Evolutionary conservation across 2,113 vertebrate species (phyloP), one percentile per base, ranked within the genome.

Genomic region (Campylorhamphus procurvoides): DNA sequence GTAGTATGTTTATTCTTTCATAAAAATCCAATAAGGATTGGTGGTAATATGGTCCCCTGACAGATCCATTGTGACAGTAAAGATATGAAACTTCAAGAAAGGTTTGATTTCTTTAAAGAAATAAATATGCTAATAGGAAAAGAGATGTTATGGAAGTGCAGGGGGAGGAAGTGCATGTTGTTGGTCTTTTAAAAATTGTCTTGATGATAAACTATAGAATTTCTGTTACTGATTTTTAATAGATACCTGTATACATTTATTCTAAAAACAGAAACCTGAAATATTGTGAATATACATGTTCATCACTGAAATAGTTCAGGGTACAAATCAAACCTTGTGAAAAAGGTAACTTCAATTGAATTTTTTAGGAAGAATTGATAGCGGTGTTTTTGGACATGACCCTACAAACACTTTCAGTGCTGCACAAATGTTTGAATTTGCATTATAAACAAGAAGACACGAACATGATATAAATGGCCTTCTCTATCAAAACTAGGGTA

Each of bases 161-260:
- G 4, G 6, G 12, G 8, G 1, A 60, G 59, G 50, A 73, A 73
- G 0, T 17, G 4, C 28, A 50, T 2, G 1, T n/a, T 74, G 1
- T 18, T 75, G 25, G 84, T 28, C 4, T 69, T 87, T 87, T 77
- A 8, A 71, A 81, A 60, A 35, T 59, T 46, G 10, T 39, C 69
- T 74, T 69, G 31, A 75, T 73, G 3, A 68, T 60, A 64, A 68
- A 0, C 17, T 50, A 12, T 10, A 31, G 3, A 63, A n/a, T 55
- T 66, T 78, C 14, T 73, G 16, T 52, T 64, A 49, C 31, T 78
- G 50, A 52, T 86, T 78, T 95, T 86, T 63, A 68, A 46, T 52
- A n/a, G 22, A 42, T 66, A 69, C 3, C 4, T 83, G 4, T 52
- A 14, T 15, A 28, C 6, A 35, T 64, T 74, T 83, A 29, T 33